phyloP scores from a whole-genome alignment of 2,113 vertebrate genomes.

The Ovis aries region DNA sequence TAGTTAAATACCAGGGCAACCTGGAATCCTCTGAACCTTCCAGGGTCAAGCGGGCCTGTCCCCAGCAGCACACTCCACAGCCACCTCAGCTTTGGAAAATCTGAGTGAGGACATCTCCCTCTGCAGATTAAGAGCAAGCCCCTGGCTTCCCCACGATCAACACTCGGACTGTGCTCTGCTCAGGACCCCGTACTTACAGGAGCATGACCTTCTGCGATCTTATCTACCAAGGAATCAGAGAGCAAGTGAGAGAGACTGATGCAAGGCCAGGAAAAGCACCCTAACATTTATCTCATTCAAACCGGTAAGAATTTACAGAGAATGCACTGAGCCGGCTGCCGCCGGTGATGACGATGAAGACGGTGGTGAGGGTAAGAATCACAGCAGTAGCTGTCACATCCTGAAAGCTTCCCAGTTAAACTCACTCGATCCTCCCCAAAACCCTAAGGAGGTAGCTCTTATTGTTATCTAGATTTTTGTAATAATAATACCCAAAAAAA shows the following conservation, averaged over 20 bases:
- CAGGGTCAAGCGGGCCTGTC: background rate
- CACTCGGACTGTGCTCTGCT: background rate
- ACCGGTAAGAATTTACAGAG: background rate
- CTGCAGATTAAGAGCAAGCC: background rate
- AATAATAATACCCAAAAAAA: background rate
- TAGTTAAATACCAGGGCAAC: background rate
- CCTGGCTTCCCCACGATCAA: background rate
- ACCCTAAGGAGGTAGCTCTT: background rate
- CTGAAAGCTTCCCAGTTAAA: background rate
- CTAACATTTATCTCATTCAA: background rate
- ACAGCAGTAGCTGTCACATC: background rate
- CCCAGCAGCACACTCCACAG: accelerated
- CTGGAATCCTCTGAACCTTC: background rate
- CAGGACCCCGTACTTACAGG: background rate
- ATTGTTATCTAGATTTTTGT: background rate
- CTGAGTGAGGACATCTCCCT: background rate
- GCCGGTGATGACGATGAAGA: background rate
- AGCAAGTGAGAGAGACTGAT: background rate
- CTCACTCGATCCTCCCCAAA: background rate
- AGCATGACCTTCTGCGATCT: background rate
- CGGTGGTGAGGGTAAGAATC: background rate
- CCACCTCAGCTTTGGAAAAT: background rate
- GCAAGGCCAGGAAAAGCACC: constrained; percentile 2
- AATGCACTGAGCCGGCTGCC: background rate
- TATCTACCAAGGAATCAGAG: background rate